A percentile compares a stretch with the other conserved stretches of the same genome.
Evolutionary conservation across 2,888 invertebrate species (phyloP).

Genomic region (Trilocha varians): DNA sequence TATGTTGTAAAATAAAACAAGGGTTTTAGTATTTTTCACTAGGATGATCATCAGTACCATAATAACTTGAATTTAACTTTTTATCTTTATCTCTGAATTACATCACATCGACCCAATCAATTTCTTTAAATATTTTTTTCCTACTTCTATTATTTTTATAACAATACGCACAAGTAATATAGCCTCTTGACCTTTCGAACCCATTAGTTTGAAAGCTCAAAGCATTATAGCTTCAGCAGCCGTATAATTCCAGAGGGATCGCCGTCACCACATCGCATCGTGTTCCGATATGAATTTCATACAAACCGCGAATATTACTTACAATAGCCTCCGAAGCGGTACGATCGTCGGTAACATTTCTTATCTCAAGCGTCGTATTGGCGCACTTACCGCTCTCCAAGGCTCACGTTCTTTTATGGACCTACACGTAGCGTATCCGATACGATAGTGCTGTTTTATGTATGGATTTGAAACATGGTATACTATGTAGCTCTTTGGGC

Average conservation of each 20-base stretch:
- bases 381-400: slow-evolving; percentile 40
- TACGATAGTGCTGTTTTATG: not conserved
- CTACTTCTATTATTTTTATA: no score
- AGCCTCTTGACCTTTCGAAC: no score
- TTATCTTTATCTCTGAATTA: no score
- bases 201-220: slow-evolving; percentile 12
- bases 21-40: no score
- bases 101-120: no score
- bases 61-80: no score
- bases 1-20: no score
- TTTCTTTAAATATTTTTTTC: no score
- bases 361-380: slow-evolving; percentile 47
- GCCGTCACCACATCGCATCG: slow-evolving; percentile 15
- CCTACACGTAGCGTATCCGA: slow-evolving; percentile 1
- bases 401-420: slow-evolving; percentile 10
- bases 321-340: slow-evolving; percentile 34
- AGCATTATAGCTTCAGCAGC: slow-evolving; percentile 25
- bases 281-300: slow-evolving; percentile 37
- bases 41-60: no score
- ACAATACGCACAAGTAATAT: no score
- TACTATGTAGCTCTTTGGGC: not conserved
- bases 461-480: not conserved
- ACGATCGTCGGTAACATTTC: slow-evolving; percentile 47
- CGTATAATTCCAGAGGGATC: slow-evolving; percentile 24
- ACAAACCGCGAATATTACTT: slow-evolving; percentile 33